Evolutionary conservation across 2,888 invertebrate genomes (phyloP).

Genomic region (Tetragonisca angustula): DNA sequence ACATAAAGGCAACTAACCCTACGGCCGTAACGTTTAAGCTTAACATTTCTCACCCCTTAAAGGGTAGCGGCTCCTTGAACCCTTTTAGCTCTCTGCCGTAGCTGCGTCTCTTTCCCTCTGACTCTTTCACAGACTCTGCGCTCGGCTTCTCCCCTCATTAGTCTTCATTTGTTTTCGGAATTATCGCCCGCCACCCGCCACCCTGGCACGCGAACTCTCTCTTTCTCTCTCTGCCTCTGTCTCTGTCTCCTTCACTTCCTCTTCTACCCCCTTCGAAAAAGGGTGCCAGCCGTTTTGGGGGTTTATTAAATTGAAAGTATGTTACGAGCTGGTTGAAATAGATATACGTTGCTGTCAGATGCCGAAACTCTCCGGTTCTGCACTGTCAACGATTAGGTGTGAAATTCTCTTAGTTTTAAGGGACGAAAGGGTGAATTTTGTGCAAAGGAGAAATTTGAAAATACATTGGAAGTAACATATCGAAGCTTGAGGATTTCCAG

Average conservation of each 20-base stretch:
- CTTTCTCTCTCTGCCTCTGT: no score
- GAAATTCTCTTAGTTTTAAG: background rate
- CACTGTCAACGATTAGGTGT: background rate
- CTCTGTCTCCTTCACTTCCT: no score
- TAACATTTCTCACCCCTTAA: constrained; percentile 83
- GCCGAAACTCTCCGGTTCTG: constrained; percentile 10
- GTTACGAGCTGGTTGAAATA: constrained; percentile 66
- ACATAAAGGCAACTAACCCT: constrained; percentile 79
- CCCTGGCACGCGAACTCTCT: constrained; percentile 71
- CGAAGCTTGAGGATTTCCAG: no score
- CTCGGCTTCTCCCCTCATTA: constrained; percentile 82
- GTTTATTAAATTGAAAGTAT: constrained; percentile 82
- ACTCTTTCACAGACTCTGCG: constrained; percentile 68
- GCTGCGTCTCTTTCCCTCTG: constrained; percentile 62
- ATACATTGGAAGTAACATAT: background rate
- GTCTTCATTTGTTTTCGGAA: constrained; percentile 84
- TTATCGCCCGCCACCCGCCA: constrained; percentile 79
- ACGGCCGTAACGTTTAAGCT: constrained; percentile 82
- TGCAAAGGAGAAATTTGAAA: background rate
- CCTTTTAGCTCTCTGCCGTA: constrained; percentile 74
- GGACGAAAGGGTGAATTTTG: background rate
- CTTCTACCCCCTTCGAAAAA: constrained; percentile 30
- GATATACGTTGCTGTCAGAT: constrained; percentile 42
- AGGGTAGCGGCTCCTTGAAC: constrained; percentile 80
- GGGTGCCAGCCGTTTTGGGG: constrained; percentile 70